A percentile compares a stretch with the other conserved stretches of the same genome.
These are phyloP conservation scores for Spheniscus mendiculus DNA, from an alignment of 2,113 vertebrate genomes.

Conservation along the genomic window DNA sequence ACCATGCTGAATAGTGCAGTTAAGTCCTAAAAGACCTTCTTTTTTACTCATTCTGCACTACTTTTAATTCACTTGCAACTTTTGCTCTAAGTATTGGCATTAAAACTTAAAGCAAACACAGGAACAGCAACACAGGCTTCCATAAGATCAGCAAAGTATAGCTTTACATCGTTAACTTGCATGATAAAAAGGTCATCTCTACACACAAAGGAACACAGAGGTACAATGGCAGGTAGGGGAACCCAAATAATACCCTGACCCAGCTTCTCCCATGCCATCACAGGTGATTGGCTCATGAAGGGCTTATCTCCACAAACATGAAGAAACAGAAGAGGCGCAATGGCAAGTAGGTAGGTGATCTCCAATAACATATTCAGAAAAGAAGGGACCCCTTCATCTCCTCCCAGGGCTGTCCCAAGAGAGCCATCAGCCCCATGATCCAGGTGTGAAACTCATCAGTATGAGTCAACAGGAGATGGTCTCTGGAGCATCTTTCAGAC, in stretches of 20 bases:
- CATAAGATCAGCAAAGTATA: not conserved
- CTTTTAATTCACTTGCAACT: too few relatives aligned
- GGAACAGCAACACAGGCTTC: too few relatives aligned
- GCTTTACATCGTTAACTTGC: not conserved
- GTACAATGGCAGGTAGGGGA: not conserved
- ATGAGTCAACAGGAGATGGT: not conserved
- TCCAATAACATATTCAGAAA: not conserved
- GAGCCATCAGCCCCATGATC: not conserved
- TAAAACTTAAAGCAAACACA: too few relatives aligned
- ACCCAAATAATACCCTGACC: not conserved
- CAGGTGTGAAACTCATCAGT: not conserved
- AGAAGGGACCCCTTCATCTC: not conserved
- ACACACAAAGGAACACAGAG: not conserved
- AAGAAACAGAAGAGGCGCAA: not conserved
- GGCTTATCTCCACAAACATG: not conserved
- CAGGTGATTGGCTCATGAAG: not conserved
- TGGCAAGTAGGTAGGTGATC: not conserved
- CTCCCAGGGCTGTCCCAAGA: not conserved
- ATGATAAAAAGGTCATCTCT: not conserved
- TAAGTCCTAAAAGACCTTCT: too few relatives aligned
- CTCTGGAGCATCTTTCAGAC: not conserved
- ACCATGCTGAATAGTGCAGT: too few relatives aligned
- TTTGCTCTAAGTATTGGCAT: too few relatives aligned
- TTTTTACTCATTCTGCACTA: too few relatives aligned
- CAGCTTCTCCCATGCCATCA: not conserved